These are phyloP conservation scores for Bathynomus jamesi DNA, from an alignment of 1,140 invertebrate genomes.

Conservation along the genomic window DNA sequence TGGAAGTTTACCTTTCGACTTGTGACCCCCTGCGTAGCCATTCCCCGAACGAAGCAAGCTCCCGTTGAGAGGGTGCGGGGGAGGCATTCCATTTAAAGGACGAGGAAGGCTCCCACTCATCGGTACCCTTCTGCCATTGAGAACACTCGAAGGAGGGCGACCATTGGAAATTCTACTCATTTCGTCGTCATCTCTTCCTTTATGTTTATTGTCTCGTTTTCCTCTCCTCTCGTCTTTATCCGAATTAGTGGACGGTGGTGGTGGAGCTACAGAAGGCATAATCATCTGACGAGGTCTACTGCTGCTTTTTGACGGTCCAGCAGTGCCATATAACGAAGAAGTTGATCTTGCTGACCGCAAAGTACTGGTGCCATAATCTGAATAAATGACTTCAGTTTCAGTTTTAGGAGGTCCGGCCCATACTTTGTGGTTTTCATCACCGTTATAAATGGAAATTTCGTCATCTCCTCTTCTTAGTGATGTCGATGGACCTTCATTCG, in stretches of 20 bases:
- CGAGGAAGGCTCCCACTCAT: slow-evolving; percentile 31
- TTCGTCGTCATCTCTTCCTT: slow-evolving; percentile 37
- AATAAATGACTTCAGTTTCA: slow-evolving; percentile 48
- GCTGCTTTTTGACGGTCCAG: slow-evolving; percentile 33
- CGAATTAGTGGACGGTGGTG: slow-evolving; percentile 44
- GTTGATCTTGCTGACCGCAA: slow-evolving; percentile 44
- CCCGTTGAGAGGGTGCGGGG: slow-evolving; percentile 16
- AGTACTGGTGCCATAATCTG: slow-evolving; percentile 62
- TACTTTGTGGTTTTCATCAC: slow-evolving; percentile 87
- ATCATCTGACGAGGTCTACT: slow-evolving; percentile 65
- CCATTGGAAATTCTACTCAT: slow-evolving; percentile 28
- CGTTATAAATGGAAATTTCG: slow-evolving; percentile 70
- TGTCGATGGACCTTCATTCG: slow-evolving; percentile 30
- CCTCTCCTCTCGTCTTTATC: slow-evolving; percentile 40
- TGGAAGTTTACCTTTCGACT: slow-evolving; percentile 35
- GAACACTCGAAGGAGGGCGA: slow-evolving; percentile 14
- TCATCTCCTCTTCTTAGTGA: slow-evolving; percentile 42
- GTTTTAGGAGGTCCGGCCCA: slow-evolving; percentile 49
- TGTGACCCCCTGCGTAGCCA: neutral
- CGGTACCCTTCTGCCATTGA: slow-evolving; percentile 14
- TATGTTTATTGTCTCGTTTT: slow-evolving; percentile 40
- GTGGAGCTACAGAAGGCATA: slow-evolving; percentile 53
- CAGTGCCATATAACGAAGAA: slow-evolving; percentile 35
- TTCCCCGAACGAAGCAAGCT: neutral
- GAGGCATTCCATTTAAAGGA: slow-evolving; percentile 27